Conservation (phyloP, 2,888 invertebrate genomes). For the Agrotis puta region DNA sequence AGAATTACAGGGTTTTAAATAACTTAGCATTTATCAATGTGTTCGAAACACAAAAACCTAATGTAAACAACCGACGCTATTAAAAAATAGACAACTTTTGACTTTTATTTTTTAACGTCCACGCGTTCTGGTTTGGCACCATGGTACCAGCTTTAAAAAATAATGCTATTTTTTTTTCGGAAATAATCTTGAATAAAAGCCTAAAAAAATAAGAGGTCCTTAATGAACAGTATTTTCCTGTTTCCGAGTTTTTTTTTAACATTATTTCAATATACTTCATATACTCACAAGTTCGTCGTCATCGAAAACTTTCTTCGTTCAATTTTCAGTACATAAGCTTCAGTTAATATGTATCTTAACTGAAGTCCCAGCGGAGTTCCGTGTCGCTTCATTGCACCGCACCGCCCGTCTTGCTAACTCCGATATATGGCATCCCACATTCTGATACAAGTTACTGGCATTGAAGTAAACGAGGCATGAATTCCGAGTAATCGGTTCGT, state of each 20-base stretch:
- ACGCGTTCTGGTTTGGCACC: no score
- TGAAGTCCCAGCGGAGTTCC: slow-evolving; percentile 1
- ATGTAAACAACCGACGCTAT: no score
- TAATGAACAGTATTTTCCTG: neutral
- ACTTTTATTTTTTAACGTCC: no score
- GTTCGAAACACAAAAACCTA: no score
- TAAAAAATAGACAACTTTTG: no score
- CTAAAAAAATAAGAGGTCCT: neutral
- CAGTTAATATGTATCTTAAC: neutral
- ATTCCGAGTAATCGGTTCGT: neutral
- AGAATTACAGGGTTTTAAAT: no score
- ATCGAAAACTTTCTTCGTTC: neutral
- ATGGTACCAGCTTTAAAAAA: no score
- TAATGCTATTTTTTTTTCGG: neutral
- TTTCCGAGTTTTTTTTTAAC: neutral
- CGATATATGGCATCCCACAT: slow-evolving; percentile 4
- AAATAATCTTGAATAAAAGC: neutral
- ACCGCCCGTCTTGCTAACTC: slow-evolving; percentile 6
- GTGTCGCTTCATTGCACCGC: neutral
- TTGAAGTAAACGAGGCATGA: neutral
- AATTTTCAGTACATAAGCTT: slow-evolving; percentile 5
- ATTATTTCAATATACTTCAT: neutral
- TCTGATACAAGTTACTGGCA: slow-evolving; percentile 18
- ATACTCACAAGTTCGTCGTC: neutral
- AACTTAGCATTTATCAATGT: no score